These are phyloP conservation scores for Caprella mutica DNA, from an alignment of 2,888 invertebrate genomes.

Conservation along the genomic window DNA sequence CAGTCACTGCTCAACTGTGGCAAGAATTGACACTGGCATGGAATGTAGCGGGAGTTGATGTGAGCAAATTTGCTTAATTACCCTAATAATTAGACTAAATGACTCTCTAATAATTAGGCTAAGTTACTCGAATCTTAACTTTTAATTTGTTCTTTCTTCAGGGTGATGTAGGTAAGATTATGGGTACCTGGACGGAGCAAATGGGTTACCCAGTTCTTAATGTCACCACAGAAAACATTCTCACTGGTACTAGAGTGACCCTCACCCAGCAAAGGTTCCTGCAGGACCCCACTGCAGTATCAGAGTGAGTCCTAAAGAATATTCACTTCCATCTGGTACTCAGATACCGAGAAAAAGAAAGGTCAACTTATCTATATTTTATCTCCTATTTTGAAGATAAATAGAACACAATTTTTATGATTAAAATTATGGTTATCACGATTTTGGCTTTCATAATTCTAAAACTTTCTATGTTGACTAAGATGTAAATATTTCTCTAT, in stretches of 20 bases:
- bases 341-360: no score
- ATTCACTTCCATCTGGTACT: no score
- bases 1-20: constrained; percentile 50
- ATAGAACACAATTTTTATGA: no score
- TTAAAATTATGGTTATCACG: no score
- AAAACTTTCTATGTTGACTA: no score
- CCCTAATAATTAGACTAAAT: background rate
- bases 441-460: no score
- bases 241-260: constrained; percentile 39
- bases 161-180: constrained; percentile 43
- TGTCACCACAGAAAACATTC: constrained; percentile 37
- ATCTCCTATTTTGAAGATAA: no score
- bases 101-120: background rate
- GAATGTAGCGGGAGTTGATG: constrained; percentile 37
- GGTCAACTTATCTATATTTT: no score
- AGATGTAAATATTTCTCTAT: no score
- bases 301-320: constrained; percentile 15
- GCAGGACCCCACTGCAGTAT: constrained; percentile 50
- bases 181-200: constrained; percentile 81
- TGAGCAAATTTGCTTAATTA: background rate
- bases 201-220: constrained; percentile 73
- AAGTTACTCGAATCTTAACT: background rate
- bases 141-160: background rate
- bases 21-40: constrained; percentile 43
- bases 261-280: constrained; percentile 67